A percentile compares a stretch with the other conserved stretches of the same genome.
phyloP scores from a whole-genome alignment of 2,113 vertebrate species.

The Galemys pyrenaicus region DNA sequence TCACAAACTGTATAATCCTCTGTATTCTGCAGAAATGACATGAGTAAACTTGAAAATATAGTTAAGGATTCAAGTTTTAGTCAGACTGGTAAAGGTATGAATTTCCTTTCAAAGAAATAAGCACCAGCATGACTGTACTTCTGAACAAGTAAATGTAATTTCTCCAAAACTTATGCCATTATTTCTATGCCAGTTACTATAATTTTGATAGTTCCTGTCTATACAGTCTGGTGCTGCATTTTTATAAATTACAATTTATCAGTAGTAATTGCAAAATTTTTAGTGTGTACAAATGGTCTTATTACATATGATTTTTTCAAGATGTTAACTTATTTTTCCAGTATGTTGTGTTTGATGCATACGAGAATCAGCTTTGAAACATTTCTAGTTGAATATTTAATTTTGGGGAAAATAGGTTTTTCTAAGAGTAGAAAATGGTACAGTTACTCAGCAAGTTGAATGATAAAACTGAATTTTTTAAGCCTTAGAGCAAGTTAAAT shows the following conservation, averaged over 20 bases:
- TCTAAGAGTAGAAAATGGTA: not conserved
- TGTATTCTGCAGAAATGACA: conserved; percentile 41
- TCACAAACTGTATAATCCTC: conserved; percentile 43
- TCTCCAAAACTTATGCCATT: not conserved
- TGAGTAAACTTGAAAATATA: conserved; percentile 41
- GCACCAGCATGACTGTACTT: not conserved
- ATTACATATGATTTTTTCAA: not conserved
- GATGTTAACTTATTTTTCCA: conserved; percentile 2
- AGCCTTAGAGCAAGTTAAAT: conserved; percentile 53
- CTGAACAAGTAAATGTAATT: not conserved
- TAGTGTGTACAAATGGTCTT: not conserved
- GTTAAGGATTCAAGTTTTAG: not conserved
- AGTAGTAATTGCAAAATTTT: not conserved
- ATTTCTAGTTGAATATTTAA: conserved; percentile 56
- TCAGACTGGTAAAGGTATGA: not conserved
- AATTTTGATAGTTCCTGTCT: not conserved
- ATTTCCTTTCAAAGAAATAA: conserved; percentile 19
- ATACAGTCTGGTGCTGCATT: not conserved
- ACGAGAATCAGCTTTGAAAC: conserved; percentile 18
- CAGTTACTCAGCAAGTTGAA: conserved; percentile 22
- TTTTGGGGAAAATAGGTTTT: conserved; percentile 14
- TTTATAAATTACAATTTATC: not conserved
- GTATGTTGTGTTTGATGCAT: conserved; percentile 17
- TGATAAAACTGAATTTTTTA: conserved; percentile 29
- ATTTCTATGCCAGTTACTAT: not conserved